Percentiles rank a stretch among this genome's conserved stretches.
Evolutionary conservation across 2,113 vertebrate genomes (phyloP).

Genomic region (Dromiciops gliroides): DNA sequence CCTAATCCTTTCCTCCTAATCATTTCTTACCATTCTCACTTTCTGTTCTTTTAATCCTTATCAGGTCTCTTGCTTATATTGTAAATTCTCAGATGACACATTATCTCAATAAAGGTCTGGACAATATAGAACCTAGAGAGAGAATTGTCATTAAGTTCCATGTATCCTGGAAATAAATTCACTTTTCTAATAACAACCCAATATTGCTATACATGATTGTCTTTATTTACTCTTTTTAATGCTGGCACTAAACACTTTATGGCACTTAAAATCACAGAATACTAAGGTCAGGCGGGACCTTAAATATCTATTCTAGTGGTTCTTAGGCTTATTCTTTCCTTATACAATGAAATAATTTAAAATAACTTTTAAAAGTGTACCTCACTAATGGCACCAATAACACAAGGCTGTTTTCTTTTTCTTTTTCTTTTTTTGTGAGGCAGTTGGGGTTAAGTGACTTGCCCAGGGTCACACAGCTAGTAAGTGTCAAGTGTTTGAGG

Average conservation of each 20-base stretch:
- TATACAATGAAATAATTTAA: background rate
- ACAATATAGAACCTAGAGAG: background rate
- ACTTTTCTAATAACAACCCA: background rate
- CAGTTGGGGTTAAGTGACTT: too few species aligned
- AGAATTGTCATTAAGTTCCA: background rate
- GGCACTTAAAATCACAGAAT: background rate
- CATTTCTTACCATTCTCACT: background rate
- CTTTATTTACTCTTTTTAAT: slow-evolving; percentile 3
- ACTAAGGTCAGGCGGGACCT: background rate
- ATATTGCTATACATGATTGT: background rate
- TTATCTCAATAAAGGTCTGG: background rate
- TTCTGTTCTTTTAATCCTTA: background rate
- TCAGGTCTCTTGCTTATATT: background rate
- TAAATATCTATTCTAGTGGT: background rate
- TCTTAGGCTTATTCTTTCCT: background rate
- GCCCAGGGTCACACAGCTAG: too few species aligned
- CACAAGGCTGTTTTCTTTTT: background rate
- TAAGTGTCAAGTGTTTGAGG: too few species aligned
- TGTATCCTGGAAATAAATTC: background rate
- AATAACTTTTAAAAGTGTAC: background rate
- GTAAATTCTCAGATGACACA: background rate
- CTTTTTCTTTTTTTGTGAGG: too few species aligned
- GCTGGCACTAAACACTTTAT: background rate
- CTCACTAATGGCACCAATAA: background rate
- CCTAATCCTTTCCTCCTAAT: background rate